Evolutionary conservation across 2,797 vertebrate species (phyloP).

Genomic region (Neopelma chrysocephalum): DNA sequence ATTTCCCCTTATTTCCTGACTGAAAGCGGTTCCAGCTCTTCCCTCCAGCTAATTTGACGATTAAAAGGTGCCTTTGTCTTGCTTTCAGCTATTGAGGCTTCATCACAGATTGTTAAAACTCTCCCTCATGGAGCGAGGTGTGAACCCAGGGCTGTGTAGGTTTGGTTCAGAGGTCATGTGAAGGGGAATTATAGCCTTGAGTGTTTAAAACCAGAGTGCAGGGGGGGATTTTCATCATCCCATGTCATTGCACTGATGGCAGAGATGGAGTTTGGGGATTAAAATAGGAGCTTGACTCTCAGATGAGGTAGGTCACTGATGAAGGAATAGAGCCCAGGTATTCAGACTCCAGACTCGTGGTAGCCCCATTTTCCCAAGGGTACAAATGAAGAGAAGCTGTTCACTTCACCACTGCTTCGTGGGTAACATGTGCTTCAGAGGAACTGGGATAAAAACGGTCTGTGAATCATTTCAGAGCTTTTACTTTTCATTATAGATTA

Average conservation of each 20-base stretch:
- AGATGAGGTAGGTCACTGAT: not conserved
- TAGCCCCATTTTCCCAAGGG: not conserved
- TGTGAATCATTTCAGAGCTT: not conserved
- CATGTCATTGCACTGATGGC: not conserved
- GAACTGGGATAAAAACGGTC: not conserved
- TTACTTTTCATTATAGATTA: not conserved
- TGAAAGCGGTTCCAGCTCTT: slow-evolving; percentile 52
- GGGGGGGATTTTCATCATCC: not conserved
- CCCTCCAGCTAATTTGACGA: slow-evolving; percentile 51
- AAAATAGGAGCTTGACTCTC: not conserved
- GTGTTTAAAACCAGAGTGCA: not conserved
- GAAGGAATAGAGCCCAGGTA: not conserved
- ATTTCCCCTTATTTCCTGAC: slow-evolving; percentile 50
- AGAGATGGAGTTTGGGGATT: not conserved
- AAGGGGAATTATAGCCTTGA: slow-evolving; percentile 13
- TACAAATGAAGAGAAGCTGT: not conserved
- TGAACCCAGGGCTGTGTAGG: not conserved
- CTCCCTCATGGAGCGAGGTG: not conserved
- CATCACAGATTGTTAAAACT: slow-evolving; percentile 30
- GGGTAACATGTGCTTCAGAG: not conserved
- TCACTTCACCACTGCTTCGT: not conserved
- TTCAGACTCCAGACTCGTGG: not conserved
- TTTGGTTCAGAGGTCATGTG: slow-evolving; percentile 46
- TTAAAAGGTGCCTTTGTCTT: slow-evolving; percentile 63
- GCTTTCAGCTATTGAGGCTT: slow-evolving; percentile 57